Base-by-base conservation (phyloP, 30 jellyfish, hydroid and myxozoan genomes). In the Pseudorhiza aurosa region DNA sequence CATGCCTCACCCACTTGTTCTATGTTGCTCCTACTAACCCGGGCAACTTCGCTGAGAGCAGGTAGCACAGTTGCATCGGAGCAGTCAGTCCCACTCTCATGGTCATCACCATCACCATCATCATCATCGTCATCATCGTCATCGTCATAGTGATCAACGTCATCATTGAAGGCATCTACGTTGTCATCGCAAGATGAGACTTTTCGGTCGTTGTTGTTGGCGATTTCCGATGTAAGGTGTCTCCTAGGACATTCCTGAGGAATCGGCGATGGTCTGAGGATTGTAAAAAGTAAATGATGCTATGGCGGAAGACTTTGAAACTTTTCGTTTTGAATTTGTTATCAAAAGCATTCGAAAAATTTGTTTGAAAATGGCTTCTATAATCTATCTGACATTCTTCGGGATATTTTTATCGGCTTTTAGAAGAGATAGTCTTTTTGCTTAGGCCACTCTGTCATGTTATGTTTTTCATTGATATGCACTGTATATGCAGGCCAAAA, bases 1-100 rank as follows among this genome's bases (percentile, higher is more conserved):
- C 67, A 7, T 8, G 51, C 42, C 2, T 59, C 80, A 6, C 11
- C 39, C 4, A 56, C 87, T 51, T 64, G 76, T 30, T 36, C 8
- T 11, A 74, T 76, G 30, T 36, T 53, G 29, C 53, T 35, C 1
- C 76, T 49, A 24, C 53, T 37, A 28, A 53, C 87, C n/a, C 56
- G 35, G 29, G 65, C 87, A 24, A 74, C 24, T 64, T 64, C 27
- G 12, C 15, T 59, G 31, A 31, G 21, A 1, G n/a, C 77, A 2
- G 59, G 24, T 33, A 59, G 60, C 29, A 19, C 39, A 24, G 27
- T 42, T 6, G 44, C 8, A 25, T 51, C 67, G 33, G 65, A 32
- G 58, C n/a, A 14, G 58, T 36, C 80, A 4, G 75, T 60, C 14
- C 18, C 75, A 25, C 31, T 65, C 2, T 19, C 40, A 2, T 68